These are phyloP conservation scores for Pyrocoelia pectoralis DNA, from an alignment of 2,888 invertebrate species.

Conservation along the genomic window DNA sequence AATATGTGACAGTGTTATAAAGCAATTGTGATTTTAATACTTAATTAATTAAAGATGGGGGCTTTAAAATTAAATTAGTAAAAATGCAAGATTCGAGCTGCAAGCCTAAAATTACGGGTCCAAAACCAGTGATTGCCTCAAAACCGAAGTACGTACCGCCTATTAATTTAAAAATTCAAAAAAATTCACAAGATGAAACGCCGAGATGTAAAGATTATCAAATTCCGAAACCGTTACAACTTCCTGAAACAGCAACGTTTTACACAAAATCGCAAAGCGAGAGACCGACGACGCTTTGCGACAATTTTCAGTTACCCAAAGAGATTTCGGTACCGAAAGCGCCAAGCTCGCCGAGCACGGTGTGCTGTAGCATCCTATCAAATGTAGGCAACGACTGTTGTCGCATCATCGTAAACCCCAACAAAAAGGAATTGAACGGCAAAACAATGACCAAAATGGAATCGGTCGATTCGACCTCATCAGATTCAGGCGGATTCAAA, in stretches of 20 bases:
- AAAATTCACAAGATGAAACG: conserved; percentile 14
- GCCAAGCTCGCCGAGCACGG: conserved; percentile 59
- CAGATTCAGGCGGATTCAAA: conserved; percentile 61
- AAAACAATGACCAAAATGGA: conserved; percentile 57
- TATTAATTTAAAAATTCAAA: conserved; percentile 51
- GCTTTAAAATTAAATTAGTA: background rate
- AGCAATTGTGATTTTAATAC: no score
- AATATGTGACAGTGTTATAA: background rate
- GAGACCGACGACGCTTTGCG: conserved; percentile 11
- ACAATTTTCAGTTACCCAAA: conserved; percentile 31
- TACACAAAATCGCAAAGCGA: conserved; percentile 18
- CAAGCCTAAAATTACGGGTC: conserved; percentile 55
- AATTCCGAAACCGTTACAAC: background rate
- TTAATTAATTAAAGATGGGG: conserved; percentile 23
- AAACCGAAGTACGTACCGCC: conserved; percentile 61
- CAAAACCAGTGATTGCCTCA: conserved; percentile 56
- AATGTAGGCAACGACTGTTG: conserved; percentile 60
- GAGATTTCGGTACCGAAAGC: conserved; percentile 49
- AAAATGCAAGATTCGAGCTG: conserved; percentile 48
- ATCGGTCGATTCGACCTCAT: conserved; percentile 59
- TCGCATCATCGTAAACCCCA: conserved; percentile 55
- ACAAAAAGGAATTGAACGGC: conserved; percentile 54
- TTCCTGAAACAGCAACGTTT: conserved; percentile 17
- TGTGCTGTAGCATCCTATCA: conserved; percentile 59
- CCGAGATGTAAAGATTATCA: conserved; percentile 6